Evolutionary conservation across 2,888 invertebrate genomes (phyloP).

Genomic region (Ophion costatus): DNA sequence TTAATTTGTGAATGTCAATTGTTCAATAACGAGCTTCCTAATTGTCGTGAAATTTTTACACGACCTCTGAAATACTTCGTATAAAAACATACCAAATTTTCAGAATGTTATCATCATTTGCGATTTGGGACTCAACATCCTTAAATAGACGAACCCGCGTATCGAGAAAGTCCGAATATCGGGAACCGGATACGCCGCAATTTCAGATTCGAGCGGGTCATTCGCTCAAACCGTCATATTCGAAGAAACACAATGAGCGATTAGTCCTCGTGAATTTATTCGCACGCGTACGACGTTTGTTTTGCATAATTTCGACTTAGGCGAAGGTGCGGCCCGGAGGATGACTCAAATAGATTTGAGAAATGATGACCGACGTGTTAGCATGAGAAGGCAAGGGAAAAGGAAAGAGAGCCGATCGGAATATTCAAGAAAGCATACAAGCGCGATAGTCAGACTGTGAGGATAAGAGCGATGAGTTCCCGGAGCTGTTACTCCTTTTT

Average conservation of each 20-base stretch:
- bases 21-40: too few relatives aligned
- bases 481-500: conserved; percentile 50
- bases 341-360: conserved; percentile 52
- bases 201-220: background rate
- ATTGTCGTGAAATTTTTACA: too few relatives aligned
- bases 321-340: conserved; percentile 25
- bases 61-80: too few relatives aligned
- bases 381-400: conserved; percentile 8
- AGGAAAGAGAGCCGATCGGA: conserved; percentile 32
- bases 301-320: conserved; percentile 39
- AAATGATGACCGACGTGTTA: conserved; percentile 36
- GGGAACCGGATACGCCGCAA: background rate
- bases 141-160: too few relatives aligned
- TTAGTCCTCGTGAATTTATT: conserved; percentile 31
- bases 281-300: background rate
- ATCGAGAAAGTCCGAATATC: background rate
- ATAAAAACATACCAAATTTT: too few relatives aligned
- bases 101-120: too few relatives aligned
- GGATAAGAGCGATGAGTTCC: conserved; percentile 54
- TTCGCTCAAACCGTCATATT: background rate
- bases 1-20: too few relatives aligned
- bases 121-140: too few relatives aligned
- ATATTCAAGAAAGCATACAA: conserved; percentile 35
- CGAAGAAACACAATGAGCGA: conserved; percentile 33
- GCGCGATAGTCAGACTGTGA: conserved; percentile 16